Conservation (phyloP, 2,888 invertebrate species). For the Drosophila limbata region DNA sequence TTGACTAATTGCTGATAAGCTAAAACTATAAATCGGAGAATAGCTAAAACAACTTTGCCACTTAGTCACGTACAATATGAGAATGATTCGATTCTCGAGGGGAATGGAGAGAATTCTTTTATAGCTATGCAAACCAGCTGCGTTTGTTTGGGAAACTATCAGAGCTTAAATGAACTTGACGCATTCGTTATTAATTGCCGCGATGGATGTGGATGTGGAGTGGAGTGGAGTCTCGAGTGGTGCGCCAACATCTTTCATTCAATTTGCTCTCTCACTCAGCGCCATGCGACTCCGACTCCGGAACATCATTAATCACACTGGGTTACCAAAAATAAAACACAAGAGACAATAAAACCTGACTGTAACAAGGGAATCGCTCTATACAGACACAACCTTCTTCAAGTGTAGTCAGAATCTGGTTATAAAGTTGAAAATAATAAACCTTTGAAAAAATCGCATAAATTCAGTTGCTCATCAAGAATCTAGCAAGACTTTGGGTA, state of each 20-base stretch:
- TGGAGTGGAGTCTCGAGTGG: conserved; percentile 37
- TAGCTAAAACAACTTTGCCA: conserved; percentile 62
- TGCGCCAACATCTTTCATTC: conserved; percentile 59
- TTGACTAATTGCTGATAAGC: conserved; percentile 30
- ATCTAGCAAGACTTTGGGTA: background rate
- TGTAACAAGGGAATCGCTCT: background rate
- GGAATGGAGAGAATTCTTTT: background rate
- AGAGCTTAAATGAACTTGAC: conserved; percentile 60
- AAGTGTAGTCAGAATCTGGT: background rate
- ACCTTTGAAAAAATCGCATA: too few relatives aligned
- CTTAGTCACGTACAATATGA: conserved; percentile 65
- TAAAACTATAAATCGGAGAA: conserved; percentile 20
- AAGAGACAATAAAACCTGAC: conserved; percentile 15
- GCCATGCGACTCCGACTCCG: conserved; percentile 42
- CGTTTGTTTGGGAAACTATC: conserved; percentile 48
- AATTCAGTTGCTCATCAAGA: too few relatives aligned
- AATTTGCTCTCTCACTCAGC: conserved; percentile 71
- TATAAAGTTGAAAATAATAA: conserved; percentile 4
- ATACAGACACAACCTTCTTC: background rate
- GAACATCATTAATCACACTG: conserved; percentile 67
- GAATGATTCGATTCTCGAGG: conserved; percentile 35
- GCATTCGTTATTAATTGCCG: conserved; percentile 70
- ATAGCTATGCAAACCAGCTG: conserved; percentile 43
- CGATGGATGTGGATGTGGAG: conserved; percentile 2
- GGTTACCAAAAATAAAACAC: conserved; percentile 43